Percentiles rank a stretch among this genome's conserved stretches.
phyloP scores from a whole-genome alignment of 2,888 invertebrate genomes.

The Bellardia bayeri region DNA sequence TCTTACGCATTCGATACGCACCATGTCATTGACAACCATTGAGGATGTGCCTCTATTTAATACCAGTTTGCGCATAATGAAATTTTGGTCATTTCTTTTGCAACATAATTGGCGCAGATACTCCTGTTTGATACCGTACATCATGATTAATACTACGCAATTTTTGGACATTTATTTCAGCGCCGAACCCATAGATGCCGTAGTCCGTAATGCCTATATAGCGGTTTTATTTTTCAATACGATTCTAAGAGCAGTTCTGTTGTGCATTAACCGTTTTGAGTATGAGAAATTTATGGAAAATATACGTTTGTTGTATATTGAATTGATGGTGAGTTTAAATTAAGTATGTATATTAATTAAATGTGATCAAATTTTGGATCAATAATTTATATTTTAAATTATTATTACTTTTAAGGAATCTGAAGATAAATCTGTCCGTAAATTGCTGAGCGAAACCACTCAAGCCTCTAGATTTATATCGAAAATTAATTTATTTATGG shows the following conservation, averaged over 20 bases:
- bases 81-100: conserved; percentile 79
- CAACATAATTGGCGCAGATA: conserved; percentile 81
- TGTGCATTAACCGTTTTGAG: conserved; percentile 76
- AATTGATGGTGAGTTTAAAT: conserved; percentile 74
- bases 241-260: conserved; percentile 75
- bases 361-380: too few species aligned
- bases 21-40: conserved; percentile 60
- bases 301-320: conserved; percentile 75
- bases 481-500: conserved; percentile 78
- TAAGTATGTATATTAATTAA: background rate
- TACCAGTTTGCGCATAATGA: conserved; percentile 77
- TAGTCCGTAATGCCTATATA: conserved; percentile 79
- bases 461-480: conserved; percentile 76
- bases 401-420: conserved; percentile 68
- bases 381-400: background rate
- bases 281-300: conserved; percentile 78
- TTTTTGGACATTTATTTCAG: conserved; percentile 78
- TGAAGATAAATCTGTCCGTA: conserved; percentile 68
- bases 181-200: conserved; percentile 76
- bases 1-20: background rate
- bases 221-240: conserved; percentile 79
- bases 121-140: conserved; percentile 76
- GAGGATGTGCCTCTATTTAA: conserved; percentile 78
- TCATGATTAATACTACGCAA: conserved; percentile 77
- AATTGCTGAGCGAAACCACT: conserved; percentile 76